Base-by-base conservation (phyloP, 2,888 invertebrate genomes). In the Diplolepis rosae region DNA sequence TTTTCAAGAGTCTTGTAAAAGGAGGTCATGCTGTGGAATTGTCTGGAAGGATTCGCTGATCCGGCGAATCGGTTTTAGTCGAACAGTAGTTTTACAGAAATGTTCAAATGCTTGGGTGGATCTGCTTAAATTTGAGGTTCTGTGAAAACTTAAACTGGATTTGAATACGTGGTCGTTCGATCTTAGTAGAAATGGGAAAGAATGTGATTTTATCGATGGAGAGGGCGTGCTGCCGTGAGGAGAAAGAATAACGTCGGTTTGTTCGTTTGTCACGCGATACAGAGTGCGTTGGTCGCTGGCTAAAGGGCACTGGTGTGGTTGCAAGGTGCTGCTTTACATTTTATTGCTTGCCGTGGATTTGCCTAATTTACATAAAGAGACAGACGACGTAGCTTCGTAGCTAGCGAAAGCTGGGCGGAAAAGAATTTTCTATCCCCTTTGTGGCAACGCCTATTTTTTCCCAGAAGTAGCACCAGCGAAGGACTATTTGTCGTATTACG, bases 281-380 rank as follows among this genome's bases (percentile, higher is more conserved):
- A 45, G 45, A 6, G 27, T 52, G 4, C 13, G 27, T 27, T 27
- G 6, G 15, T 7, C 7, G 45, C 45, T 48, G n/a, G 15, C 2
- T n/a, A 24, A 28, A 6, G 15, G 28, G 50, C 39, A 75, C 81
- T 82, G 79, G 6, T 45, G 6, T 45, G 45, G 6, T 50, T 22
- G 67, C 45, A 61, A 68, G 73, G 50, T 51, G 76, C 81, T 82
- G 79, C 80, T 85, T 85, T 85, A 83, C 85, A 85, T 85, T 85
- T 85, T 85, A 85, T 85, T 85, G 83, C 83, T 77, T 76, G 79
- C 73, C 82, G 79, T 78, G 81, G 80, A 83, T 84, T 82, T 80
- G 71, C 65, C 74, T 74, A 80, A 84, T 83, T 85, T 84, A 68
- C 81, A 82, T 84, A 80, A 81, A 81, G 80, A 80, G 78, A 80